Conservation (phyloP, 2,113 vertebrate genomes). For the Dipodomys ordii region DNA sequence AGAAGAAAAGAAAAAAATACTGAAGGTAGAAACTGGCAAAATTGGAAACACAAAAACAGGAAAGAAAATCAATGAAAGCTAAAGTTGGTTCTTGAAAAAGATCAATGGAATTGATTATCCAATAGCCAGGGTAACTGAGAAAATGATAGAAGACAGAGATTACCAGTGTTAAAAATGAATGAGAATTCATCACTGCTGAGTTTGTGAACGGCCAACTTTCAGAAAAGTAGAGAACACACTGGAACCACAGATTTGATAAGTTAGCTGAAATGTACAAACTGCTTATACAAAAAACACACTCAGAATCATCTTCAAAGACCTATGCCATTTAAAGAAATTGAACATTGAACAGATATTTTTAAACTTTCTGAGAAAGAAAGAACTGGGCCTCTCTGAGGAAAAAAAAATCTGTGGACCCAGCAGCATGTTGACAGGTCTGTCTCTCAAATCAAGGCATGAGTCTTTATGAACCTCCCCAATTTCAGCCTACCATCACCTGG, state of each 20-base stretch:
- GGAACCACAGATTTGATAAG: background rate
- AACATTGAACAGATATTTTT: background rate
- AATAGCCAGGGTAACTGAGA: background rate
- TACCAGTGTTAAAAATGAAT: background rate
- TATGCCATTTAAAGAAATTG: background rate
- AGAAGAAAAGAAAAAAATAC: background rate
- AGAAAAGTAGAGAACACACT: background rate
- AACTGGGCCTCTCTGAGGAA: background rate
- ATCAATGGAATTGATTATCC: background rate
- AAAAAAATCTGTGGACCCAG: background rate
- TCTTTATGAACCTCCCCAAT: no score
- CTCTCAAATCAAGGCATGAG: no score
- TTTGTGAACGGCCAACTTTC: background rate
- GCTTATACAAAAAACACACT: background rate
- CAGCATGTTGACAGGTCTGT: no score
- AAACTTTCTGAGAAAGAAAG: background rate
- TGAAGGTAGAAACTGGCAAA: background rate
- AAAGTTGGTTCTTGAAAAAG: background rate
- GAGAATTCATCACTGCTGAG: background rate
- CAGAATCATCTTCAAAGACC: background rate
- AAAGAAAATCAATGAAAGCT: constrained; percentile 31
- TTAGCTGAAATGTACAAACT: background rate
- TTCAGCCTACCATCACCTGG: no score
- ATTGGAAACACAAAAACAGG: background rate
- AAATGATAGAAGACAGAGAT: background rate